These are phyloP conservation scores for Pluvianellus socialis DNA, from an alignment of 2,113 vertebrate species.

Conservation along the genomic window DNA sequence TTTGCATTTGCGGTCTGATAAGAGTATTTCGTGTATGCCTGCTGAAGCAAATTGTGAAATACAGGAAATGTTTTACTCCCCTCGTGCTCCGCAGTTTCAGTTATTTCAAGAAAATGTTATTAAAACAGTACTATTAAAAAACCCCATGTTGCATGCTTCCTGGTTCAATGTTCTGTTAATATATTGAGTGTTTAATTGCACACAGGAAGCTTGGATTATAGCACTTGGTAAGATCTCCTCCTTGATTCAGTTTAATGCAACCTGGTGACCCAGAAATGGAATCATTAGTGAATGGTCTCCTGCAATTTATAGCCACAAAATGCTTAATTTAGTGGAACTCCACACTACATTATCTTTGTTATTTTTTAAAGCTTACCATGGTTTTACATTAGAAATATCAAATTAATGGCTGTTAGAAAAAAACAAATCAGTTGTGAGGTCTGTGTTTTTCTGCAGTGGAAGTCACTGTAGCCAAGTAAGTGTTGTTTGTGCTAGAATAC, in stretches of 20 bases:
- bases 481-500: background rate
- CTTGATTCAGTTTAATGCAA: conserved; percentile 16
- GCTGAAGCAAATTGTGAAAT: background rate
- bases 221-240: background rate
- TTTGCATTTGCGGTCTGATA: background rate
- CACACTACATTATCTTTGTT: background rate
- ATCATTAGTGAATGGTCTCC: background rate
- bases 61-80: background rate
- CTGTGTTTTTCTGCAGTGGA: background rate
- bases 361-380: background rate
- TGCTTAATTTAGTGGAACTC: conserved; percentile 12
- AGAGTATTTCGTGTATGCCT: background rate
- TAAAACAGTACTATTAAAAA: background rate
- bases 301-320: background rate
- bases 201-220: background rate
- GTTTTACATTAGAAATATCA: background rate
- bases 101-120: background rate
- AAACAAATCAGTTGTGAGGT: background rate
- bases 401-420: background rate
- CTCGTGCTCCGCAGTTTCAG: background rate
- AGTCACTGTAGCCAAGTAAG: background rate
- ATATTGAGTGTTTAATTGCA: background rate
- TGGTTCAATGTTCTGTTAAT: background rate
- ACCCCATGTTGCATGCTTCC: background rate
- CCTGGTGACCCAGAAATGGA: background rate